Evolutionary conservation across 2,797 vertebrate genomes (phyloP).

Genomic region (Halcyon leucocephala): DNA sequence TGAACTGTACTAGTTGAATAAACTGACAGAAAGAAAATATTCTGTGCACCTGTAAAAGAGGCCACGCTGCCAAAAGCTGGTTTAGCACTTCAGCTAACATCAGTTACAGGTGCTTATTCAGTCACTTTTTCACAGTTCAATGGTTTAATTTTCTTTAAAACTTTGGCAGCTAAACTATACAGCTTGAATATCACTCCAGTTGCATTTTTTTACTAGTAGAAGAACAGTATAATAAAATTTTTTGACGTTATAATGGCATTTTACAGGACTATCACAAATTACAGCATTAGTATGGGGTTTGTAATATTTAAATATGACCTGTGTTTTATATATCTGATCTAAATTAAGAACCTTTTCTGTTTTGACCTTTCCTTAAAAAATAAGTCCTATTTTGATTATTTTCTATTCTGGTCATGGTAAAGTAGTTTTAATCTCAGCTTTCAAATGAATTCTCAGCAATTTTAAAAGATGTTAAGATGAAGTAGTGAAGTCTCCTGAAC

Average conservation of each 20-base stretch:
- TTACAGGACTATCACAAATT: background rate
- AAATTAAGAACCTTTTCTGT: background rate
- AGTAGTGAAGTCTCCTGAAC: background rate
- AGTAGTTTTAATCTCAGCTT: background rate
- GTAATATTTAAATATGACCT: background rate
- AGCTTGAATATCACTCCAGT: slow-evolving; percentile 10
- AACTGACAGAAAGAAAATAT: slow-evolving; percentile 58
- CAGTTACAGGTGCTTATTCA: slow-evolving; percentile 51
- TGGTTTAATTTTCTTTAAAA: slow-evolving; percentile 31
- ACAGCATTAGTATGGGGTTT: background rate
- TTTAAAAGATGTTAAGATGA: background rate
- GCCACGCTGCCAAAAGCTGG: slow-evolving; percentile 18
- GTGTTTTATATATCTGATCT: background rate
- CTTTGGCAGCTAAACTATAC: slow-evolving; percentile 21
- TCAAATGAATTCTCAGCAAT: background rate
- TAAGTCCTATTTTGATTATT: background rate
- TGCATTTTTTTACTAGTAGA: background rate
- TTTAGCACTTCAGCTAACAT: slow-evolving; percentile 51
- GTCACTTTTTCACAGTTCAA: slow-evolving; percentile 28
- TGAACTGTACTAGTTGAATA: slow-evolving; percentile 47
- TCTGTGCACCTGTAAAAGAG: slow-evolving; percentile 48
- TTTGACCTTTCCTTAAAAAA: background rate
- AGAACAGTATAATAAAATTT: background rate
- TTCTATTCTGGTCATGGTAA: background rate
- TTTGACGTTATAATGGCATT: background rate